A percentile compares a stretch with the other conserved stretches of the same genome.
These are phyloP conservation scores for Neoaliturus tenellus DNA, from an alignment of 2,888 invertebrate species.

Conservation along the genomic window DNA sequence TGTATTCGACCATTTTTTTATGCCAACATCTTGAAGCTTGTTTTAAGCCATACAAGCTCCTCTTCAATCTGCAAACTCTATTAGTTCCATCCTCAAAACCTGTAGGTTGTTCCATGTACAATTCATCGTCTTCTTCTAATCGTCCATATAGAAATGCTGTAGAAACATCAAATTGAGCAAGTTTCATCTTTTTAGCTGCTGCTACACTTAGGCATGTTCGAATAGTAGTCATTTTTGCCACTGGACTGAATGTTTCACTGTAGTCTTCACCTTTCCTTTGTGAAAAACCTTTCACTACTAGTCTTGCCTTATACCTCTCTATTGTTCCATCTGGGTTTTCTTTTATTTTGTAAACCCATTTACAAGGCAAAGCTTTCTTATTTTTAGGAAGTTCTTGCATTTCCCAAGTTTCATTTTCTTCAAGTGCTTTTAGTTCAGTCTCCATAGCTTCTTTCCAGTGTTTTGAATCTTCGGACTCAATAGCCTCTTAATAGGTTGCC, in stretches of 20 bases:
- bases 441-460: constrained; percentile 3
- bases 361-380: constrained; percentile 9
- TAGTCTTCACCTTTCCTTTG: constrained; percentile 13
- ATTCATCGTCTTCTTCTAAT: background rate
- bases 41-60: background rate
- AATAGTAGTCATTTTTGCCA: no score
- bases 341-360: background rate
- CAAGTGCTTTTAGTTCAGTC: background rate
- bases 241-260: constrained; percentile 24
- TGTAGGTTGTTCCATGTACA: background rate
- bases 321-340: constrained; percentile 31
- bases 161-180: background rate
- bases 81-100: background rate
- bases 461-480: background rate
- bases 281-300: constrained; percentile 6
- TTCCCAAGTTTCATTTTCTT: constrained; percentile 30
- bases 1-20: no score
- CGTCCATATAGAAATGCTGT: background rate
- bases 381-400: constrained; percentile 3
- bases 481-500: background rate
- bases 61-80: background rate
- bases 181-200: background rate
- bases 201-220: background rate
- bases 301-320: background rate
- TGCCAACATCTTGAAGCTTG: background rate